phyloP scores from a whole-genome alignment of 1,140 invertebrate genomes.

The Homarus americanus region DNA sequence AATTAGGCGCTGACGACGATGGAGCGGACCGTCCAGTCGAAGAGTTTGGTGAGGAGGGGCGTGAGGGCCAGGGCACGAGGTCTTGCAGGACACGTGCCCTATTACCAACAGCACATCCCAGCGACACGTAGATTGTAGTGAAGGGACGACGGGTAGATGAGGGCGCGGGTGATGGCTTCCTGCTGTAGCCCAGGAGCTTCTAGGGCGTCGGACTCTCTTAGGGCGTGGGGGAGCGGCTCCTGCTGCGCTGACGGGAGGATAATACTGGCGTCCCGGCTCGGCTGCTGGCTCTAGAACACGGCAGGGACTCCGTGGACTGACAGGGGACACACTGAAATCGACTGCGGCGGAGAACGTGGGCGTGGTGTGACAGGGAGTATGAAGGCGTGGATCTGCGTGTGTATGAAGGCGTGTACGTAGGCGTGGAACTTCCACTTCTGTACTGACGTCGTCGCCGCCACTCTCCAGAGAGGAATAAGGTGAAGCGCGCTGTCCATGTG shows the following conservation, averaged over 20 bases:
- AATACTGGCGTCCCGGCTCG: background rate
- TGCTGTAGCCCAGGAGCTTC: slow-evolving; percentile 51
- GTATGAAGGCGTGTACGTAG: slow-evolving; percentile 10
- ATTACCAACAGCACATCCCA: slow-evolving; percentile 36
- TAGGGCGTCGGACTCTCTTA: slow-evolving; percentile 55
- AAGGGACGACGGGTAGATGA: slow-evolving; percentile 54
- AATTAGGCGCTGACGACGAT: slow-evolving; percentile 21
- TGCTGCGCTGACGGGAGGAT: background rate
- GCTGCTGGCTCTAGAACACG: slow-evolving; percentile 19
- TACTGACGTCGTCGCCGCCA: background rate
- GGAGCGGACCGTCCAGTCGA: slow-evolving; percentile 50
- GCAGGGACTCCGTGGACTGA: slow-evolving; percentile 33
- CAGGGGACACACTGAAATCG: slow-evolving; percentile 11
- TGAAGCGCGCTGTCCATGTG: background rate
- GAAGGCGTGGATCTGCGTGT: slow-evolving; percentile 21
- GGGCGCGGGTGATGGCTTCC: slow-evolving; percentile 62
- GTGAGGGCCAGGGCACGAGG: slow-evolving; percentile 28
- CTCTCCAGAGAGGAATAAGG: slow-evolving; percentile 18
- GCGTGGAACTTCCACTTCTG: slow-evolving; percentile 37
- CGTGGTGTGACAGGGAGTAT: slow-evolving; percentile 5
- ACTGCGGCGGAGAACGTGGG: background rate
- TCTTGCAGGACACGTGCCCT: slow-evolving; percentile 51
- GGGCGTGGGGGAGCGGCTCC: slow-evolving; percentile 43
- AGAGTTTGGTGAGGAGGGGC: slow-evolving; percentile 25
- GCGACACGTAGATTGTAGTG: slow-evolving; percentile 55